Base-by-base conservation (phyloP, 2,113 vertebrate species). In the Chloropsis hardwickii region DNA sequence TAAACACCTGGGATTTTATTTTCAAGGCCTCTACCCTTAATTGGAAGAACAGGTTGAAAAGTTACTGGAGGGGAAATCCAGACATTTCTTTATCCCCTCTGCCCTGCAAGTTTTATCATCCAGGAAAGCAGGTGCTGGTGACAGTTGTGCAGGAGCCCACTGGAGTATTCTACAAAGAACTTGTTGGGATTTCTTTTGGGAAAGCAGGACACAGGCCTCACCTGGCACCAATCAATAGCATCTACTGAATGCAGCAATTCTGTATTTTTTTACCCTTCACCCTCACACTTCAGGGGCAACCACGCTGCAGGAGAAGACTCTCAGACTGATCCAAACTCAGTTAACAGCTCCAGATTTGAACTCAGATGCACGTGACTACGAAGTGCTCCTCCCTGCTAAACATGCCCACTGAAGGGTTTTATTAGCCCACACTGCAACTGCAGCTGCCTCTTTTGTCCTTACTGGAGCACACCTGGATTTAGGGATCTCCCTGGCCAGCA, bases 301-400 rank as follows among this genome's bases (percentile, higher is more conserved):
- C 23, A 14, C 3, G 3, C 48, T 76, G 37, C 19, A 82, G 40
- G 44, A 88, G 48, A 82, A 74, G 57, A 28, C 15, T 64, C 50
- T 48, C 50, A 54, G 66, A 18, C 21, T 33, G 28, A 70, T 29
- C 14, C 25, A 4, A 86, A 87, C 29, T 54, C 8, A 1, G 3
- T 28, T 28, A 92, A n/a, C 31, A 90, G 80, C 44, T 87, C 64
- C 42, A 83, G 50, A 53, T 90, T 31, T 73, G 53, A 80, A 51
- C 53, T 54, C 17, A 22, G 56, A 44, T 24, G 29, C 62, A 72
- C 0, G 0, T 53, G 86, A 82, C 58, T 11, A 10, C 0, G 0
- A 62, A 56, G 33, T 31, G 39, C 64, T 86, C 37, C 64, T 93
- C 84, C 57, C 42, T 48, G 40, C 40, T 71, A 42, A 73, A 45